Evolutionary conservation across 2,888 invertebrate genomes (phyloP).

Genomic region (Byasa hedistus): DNA sequence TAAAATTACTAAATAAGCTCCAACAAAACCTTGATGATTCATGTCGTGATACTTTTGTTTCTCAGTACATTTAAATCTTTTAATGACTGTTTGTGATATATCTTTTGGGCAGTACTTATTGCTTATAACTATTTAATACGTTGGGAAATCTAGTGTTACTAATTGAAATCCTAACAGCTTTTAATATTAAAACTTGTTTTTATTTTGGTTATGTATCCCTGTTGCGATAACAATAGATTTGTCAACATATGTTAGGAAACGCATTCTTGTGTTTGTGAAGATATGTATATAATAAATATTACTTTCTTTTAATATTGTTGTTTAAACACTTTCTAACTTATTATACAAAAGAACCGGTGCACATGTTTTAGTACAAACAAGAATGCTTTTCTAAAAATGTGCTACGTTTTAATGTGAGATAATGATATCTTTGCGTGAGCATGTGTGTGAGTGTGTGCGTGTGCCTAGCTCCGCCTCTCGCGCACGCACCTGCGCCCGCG

Average conservation of each 20-base stretch:
- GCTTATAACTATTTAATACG: not conserved
- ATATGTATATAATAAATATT: too few relatives aligned
- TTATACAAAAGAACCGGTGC: too few relatives aligned
- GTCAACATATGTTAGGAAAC: slow-evolving; percentile 2
- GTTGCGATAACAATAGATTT: slow-evolving; percentile 7
- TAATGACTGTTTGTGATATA: not conserved
- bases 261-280: slow-evolving; percentile 4
- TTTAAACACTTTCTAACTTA: too few relatives aligned
- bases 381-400: not conserved
- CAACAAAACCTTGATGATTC: not conserved
- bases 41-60: too few relatives aligned
- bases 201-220: not conserved
- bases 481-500: slow-evolving; percentile 28
- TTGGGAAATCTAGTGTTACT: slow-evolving; percentile 7
- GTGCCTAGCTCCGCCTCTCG: slow-evolving; percentile 38
- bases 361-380: not conserved
- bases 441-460: slow-evolving; percentile 35
- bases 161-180: not conserved
- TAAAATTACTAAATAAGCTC: slow-evolving; percentile 9
- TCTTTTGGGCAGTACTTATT: not conserved
- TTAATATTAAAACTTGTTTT: not conserved
- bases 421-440: slow-evolving; percentile 6
- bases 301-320: too few relatives aligned
- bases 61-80: not conserved
- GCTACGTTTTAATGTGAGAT: not conserved